Base-by-base conservation (phyloP, 1,140 invertebrate species). In the Euwallacea fornicatus region DNA sequence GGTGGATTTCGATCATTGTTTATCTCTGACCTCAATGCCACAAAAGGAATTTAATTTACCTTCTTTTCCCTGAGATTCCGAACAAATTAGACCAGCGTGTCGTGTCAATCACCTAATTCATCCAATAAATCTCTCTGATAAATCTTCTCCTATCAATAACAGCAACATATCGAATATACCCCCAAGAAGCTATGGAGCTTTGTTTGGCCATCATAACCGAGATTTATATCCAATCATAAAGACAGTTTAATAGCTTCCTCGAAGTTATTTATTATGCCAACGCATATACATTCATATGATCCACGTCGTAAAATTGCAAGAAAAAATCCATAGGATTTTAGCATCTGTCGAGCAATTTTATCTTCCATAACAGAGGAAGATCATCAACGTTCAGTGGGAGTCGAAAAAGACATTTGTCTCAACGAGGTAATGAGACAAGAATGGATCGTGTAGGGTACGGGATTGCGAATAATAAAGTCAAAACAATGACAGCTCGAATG, bases 211-310 rank as follows among this genome's bases (percentile, higher is more conserved):
- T 54, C 46, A 44, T 54, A 65, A 65, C 63, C 13, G 53, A 55
- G 63, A 54, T 65, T 65, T 65, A 65, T 65, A 33, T 65, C 21
- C 15, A 33, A 65, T 65, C 63, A 50, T 65, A 54, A 65, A 65
- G 16, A 53, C 46, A 55, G 43, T 63, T 65, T 65, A 65, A 65
- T 65, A 7, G 50, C 47, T 65, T 65, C 47, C 63, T 65, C 42
- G 43, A 65, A 65, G 15, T 41, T 11, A 21, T 21, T 6, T 56
- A 56, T 56, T 56, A 15, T 13, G 46, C 46, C 9, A 11, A 50
- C 13, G 46, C 46, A 50, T 50, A 50, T 50, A 13, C 21, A 33
- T 33, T 50, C 46, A 11, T 10, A 13, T 50, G 46, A 10, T 10
- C 9, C 46, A 50, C 46, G 46, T 11, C 46, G 46, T 33, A 33